These are phyloP conservation scores for Pachyramphus minor DNA, from an alignment of 2,113 vertebrate genomes.

Conservation along the genomic window DNA sequence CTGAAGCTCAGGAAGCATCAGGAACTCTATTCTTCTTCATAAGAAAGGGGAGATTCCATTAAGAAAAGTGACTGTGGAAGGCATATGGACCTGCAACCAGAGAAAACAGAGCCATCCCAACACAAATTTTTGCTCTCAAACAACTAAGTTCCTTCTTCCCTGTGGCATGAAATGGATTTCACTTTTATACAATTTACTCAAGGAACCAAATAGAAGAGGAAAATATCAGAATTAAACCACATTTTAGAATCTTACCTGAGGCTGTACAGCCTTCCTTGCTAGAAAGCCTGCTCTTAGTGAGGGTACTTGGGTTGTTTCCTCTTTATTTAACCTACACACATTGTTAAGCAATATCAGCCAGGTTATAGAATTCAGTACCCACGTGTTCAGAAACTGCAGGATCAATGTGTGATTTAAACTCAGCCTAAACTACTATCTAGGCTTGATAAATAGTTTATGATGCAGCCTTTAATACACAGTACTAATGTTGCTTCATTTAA, in stretches of 20 bases:
- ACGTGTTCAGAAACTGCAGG: fast-evolving
- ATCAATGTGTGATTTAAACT: background rate
- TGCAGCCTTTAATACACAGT: background rate
- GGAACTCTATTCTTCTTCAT: background rate
- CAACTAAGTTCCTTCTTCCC: background rate
- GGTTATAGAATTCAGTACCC: background rate
- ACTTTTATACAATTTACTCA: background rate
- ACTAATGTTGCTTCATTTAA: background rate
- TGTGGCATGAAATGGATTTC: background rate
- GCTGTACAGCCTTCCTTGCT: background rate
- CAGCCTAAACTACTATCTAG: background rate
- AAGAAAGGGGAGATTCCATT: background rate
- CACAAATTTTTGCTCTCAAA: background rate
- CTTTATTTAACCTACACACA: background rate
- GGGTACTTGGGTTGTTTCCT: background rate
- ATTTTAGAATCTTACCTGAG: background rate
- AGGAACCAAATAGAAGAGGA: background rate
- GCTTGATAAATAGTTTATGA: background rate
- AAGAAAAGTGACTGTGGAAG: background rate
- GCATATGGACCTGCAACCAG: background rate
- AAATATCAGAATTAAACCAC: background rate
- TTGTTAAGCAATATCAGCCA: background rate
- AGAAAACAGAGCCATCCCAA: background rate
- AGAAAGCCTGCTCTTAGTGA: background rate
- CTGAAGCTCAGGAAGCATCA: background rate